Percentiles rank a stretch among this genome's conserved stretches.
Conservation (phyloP, 2,888 invertebrate species). For the Sphaerophoria taeniata region DNA sequence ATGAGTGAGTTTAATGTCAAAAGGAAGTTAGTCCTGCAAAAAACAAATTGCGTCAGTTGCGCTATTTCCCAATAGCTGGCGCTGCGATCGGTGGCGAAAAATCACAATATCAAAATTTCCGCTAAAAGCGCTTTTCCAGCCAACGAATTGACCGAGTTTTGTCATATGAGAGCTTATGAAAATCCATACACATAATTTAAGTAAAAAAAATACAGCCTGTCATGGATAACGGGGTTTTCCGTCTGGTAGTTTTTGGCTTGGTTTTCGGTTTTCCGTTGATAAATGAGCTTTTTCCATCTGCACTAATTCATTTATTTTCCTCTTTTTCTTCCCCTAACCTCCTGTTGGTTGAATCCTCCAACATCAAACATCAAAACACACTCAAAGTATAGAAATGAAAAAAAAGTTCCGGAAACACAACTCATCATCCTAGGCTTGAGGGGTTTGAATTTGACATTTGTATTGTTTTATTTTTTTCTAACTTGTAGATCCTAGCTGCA, state of each 20-base stretch:
- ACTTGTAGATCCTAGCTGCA: neutral
- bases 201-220: neutral
- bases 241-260: neutral
- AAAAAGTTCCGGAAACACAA: conserved; percentile 20
- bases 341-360: neutral
- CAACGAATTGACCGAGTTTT: too few relatives aligned
- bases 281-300: conserved; percentile 42
- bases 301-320: conserved; percentile 44
- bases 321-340: neutral
- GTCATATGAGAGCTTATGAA: neutral
- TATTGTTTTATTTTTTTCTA: conserved; percentile 5
- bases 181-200: neutral
- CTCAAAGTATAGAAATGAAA: neutral
- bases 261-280: conserved; percentile 8
- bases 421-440: conserved; percentile 50
- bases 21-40: too few relatives aligned
- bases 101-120: too few relatives aligned
- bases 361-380: neutral
- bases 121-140: too few relatives aligned
- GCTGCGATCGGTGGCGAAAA: too few relatives aligned
- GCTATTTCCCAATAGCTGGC: too few relatives aligned
- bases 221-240: neutral
- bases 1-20: too few relatives aligned
- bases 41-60: too few relatives aligned
- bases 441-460: conserved; percentile 51